A percentile compares a stretch with the other conserved stretches of the same genome.
Evolutionary conservation across 2,113 vertebrate species (phyloP).

Genomic region (Ochotona princeps): DNA sequence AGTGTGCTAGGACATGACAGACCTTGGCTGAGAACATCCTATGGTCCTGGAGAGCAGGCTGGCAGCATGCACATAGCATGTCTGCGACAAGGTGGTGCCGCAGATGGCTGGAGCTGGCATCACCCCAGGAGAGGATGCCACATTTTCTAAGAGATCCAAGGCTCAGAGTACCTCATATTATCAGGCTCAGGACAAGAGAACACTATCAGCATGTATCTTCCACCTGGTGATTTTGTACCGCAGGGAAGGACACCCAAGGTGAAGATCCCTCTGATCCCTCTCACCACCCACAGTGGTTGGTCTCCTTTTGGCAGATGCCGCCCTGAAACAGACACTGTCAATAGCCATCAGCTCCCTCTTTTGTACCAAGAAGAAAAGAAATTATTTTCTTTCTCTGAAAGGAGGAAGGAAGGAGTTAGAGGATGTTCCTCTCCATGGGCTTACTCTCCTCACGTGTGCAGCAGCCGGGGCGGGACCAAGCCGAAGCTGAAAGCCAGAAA

Average conservation of each 20-base stretch:
- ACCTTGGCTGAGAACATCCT: background rate
- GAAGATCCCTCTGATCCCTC: too few species aligned
- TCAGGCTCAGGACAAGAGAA: background rate
- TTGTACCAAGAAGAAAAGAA: too few species aligned
- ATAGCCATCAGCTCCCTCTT: background rate
- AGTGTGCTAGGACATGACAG: background rate
- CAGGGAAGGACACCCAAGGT: too few species aligned
- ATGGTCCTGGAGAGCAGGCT: background rate
- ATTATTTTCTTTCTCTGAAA: too few species aligned
- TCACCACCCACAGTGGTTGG: background rate
- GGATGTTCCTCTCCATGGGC: too few species aligned
- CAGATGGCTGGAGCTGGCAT: constrained; percentile 20
- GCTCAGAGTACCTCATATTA: too few species aligned
- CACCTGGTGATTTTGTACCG: background rate
- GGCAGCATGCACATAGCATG: background rate
- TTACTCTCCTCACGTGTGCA: too few species aligned
- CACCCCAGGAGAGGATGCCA: background rate
- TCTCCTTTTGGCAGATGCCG: background rate
- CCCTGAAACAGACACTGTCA: background rate
- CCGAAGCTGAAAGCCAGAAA: too few species aligned
- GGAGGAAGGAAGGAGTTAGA: too few species aligned
- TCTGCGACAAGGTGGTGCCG: background rate
- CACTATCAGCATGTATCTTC: background rate
- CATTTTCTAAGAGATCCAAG: background rate
- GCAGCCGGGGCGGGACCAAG: too few species aligned